Conservation (phyloP, 2,888 invertebrate genomes). For the Cheilosia vernalis region DNA sequence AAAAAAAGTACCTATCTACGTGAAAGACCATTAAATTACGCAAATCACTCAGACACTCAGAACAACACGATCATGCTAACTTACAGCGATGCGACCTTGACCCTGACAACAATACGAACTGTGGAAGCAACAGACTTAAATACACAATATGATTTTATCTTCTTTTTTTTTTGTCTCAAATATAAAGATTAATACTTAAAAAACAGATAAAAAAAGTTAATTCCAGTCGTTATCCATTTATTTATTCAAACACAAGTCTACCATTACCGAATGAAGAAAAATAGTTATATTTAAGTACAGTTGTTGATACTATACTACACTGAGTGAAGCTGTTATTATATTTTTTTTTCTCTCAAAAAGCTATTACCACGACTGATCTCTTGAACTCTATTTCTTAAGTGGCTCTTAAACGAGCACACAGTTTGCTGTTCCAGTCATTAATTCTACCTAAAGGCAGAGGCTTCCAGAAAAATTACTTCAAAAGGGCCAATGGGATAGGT, state of each 20-base stretch:
- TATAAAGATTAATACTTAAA: slow-evolving; percentile 2
- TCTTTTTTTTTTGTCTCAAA: not conserved
- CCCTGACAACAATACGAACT: slow-evolving; percentile 5
- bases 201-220: slow-evolving; percentile 17
- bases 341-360: slow-evolving; percentile 14
- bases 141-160: slow-evolving; percentile 13
- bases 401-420: slow-evolving; percentile 7
- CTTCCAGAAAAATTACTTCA: not conserved
- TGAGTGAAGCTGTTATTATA: not conserved
- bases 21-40: not conserved
- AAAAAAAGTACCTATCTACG: no score
- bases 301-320: not conserved
- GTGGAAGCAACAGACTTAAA: not conserved
- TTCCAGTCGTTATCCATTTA: slow-evolving; percentile 26
- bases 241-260: slow-evolving; percentile 44
- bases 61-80: slow-evolving; percentile 4
- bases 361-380: slow-evolving; percentile 36
- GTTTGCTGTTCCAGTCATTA: slow-evolving; percentile 10
- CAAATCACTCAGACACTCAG: no score
- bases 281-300: slow-evolving; percentile 26
- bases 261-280: slow-evolving; percentile 49
- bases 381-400: slow-evolving; percentile 43
- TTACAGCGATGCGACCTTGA: slow-evolving; percentile 17
- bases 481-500: not conserved
- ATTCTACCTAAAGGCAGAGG: not conserved